Evolutionary conservation across 2,888 invertebrate species (phyloP), one percentile per base, ranked within the genome.

Genomic region (Odontomyia ornata): DNA sequence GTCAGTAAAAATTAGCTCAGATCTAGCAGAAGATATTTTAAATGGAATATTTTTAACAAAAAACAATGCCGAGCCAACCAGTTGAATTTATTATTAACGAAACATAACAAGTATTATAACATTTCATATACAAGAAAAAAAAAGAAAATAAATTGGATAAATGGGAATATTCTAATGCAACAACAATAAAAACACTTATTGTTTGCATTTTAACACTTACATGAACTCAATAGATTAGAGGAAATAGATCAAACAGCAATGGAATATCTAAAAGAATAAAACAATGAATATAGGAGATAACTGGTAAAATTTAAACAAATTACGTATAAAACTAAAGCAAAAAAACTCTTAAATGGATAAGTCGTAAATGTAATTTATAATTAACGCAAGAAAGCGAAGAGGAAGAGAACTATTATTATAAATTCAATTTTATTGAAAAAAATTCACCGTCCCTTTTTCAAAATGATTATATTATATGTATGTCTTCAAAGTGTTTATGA

Each of bases 381-480:
- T 67, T 23, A 64, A 60, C n/a, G 18, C 9, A 18, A 60, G 23
- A 76, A 7, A 76, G 76, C 71, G 56, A 72, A 64, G 65, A 76
- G 46, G 76, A 65, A 72, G 36, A 76, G 76, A 71, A 56, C 5
- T 30, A 71, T 27, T 76, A 80, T 80, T 77, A 75, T 80, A 79
- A 79, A 78, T 81, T 81, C 84, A 83, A 85, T 85, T 85, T 85
- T 85, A 85, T 85, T 85, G 85, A 83, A 85, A 85, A 83, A 85
- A 85, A 84, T 85, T 85, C 84, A 85, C 85, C 85, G 85, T 85
- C 85, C 85, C 85, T 84, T 84, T 83, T 84, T 84, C 57, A 60
- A 73, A 60, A 73, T 57, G 73, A 73, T 73, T 60, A 57, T n/a
- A n/a, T 65, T 65, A 43, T 47, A 65, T 65, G 36, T 65, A 30